Conservation (phyloP, 2,888 invertebrate genomes). For the Metallyticus violacea region DNA sequence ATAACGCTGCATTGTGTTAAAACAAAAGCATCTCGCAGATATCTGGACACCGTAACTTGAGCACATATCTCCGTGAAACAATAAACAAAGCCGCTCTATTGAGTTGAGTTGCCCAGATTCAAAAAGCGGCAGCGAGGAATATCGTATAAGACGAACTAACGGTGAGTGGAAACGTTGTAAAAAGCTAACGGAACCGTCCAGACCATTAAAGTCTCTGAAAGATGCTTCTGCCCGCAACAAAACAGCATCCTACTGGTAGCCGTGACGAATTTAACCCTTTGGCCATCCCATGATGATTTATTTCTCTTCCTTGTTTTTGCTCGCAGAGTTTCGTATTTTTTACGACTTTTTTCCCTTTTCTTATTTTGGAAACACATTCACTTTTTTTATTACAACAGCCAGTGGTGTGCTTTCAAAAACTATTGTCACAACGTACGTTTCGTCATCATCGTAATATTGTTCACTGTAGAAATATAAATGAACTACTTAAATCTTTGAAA, state of each 20-base stretch:
- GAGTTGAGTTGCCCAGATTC: too few relatives aligned
- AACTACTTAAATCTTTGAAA: too few relatives aligned
- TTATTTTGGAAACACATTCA: neutral
- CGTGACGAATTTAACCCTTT: neutral
- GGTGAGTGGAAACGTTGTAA: neutral
- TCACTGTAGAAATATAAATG: too few relatives aligned
- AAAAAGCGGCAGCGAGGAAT: too few relatives aligned
- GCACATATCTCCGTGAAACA: too few relatives aligned
- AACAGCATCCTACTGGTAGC: neutral
- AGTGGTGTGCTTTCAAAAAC: neutral
- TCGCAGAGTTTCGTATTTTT: neutral
- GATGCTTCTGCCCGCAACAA: neutral
- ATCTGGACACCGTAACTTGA: too few relatives aligned
- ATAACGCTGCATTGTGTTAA: too few relatives aligned
- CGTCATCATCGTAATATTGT: too few relatives aligned
- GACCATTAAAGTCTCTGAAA: neutral
- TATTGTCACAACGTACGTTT: too few relatives aligned
- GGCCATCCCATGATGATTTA: neutral
- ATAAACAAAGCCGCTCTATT: too few relatives aligned
- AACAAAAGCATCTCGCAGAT: too few relatives aligned
- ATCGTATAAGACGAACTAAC: too few relatives aligned
- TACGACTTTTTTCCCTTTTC: neutral
- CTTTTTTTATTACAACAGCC: neutral
- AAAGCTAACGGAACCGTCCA: neutral
- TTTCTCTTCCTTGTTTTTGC: neutral